phyloP scores from a whole-genome alignment of 2,113 vertebrate genomes.

The Trogon surrucura region DNA sequence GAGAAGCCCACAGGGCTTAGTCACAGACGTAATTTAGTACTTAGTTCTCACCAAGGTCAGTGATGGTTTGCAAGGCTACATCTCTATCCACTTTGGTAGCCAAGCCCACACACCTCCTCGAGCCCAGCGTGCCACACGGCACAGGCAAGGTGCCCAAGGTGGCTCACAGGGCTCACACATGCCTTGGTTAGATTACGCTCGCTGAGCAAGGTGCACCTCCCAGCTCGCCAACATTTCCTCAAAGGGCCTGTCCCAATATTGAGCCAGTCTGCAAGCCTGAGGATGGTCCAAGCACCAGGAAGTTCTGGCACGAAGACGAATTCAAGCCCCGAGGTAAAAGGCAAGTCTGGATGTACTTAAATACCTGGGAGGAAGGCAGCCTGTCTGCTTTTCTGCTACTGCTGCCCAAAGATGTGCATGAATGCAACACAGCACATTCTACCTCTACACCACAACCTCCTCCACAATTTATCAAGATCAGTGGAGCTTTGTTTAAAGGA shows the following conservation, averaged over 20 bases:
- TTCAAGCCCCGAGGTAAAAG: neutral
- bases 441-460: neutral
- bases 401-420: neutral
- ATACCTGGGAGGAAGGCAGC: neutral
- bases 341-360: neutral
- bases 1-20: neutral
- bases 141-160: neutral
- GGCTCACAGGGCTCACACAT: neutral
- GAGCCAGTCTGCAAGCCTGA: neutral
- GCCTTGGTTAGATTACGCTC: fast-evolving
- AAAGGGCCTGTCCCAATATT: neutral
- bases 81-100: neutral
- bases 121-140: neutral
- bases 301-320: neutral
- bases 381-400: neutral
- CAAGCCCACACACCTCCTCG: neutral
- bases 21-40: neutral
- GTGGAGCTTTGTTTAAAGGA: neutral
- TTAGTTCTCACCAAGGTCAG: neutral
- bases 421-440: fast-evolving
- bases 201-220: neutral
- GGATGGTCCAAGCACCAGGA: neutral
- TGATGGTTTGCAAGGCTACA: neutral
- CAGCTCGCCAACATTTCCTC: neutral
- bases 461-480: neutral